A percentile compares a stretch with the other conserved stretches of the same genome.
These are phyloP conservation scores for Hemithea aestivaria DNA, from an alignment of 2,888 invertebrate species.

Conservation along the genomic window DNA sequence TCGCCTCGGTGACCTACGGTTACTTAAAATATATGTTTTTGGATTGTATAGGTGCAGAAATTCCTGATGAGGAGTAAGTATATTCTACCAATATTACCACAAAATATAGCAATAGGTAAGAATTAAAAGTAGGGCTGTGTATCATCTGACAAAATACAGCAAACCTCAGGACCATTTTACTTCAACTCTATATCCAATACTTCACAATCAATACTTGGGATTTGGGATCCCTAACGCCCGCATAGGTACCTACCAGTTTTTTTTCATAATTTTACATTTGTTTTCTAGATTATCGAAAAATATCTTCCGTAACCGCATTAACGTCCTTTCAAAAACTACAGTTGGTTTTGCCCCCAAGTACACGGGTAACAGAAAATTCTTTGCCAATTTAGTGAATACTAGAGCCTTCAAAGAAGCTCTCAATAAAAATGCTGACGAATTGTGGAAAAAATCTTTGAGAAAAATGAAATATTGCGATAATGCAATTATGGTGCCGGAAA, in stretches of 20 bases:
- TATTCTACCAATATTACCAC: no score
- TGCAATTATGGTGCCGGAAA: slow-evolving; percentile 41
- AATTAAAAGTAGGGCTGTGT: no score
- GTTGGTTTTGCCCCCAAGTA: slow-evolving; percentile 55
- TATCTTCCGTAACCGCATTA: slow-evolving; percentile 48
- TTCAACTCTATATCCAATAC: no score
- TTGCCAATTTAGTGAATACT: slow-evolving; percentile 56
- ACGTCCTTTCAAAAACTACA: slow-evolving; percentile 56
- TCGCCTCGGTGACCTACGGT: no score
- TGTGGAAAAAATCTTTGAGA: slow-evolving; percentile 37
- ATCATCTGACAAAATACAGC: no score
- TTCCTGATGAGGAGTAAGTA: slow-evolving; percentile 47
- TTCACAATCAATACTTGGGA: no score
- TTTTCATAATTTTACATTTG: no score
- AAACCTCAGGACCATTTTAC: no score
- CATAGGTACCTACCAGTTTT: no score
- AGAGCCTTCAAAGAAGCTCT: slow-evolving; percentile 51
- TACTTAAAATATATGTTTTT: no score
- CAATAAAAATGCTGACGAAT: slow-evolving; percentile 41
- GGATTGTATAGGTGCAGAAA: slow-evolving; percentile 32
- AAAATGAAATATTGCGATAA: slow-evolving; percentile 57
- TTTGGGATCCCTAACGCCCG: no score
- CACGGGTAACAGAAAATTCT: slow-evolving; percentile 60
- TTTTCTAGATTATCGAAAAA: slow-evolving; percentile 53
- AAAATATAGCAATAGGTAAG: no score